phyloP scores from a whole-genome alignment of 2,113 vertebrate genomes.

The Psephotus haematonotus region DNA sequence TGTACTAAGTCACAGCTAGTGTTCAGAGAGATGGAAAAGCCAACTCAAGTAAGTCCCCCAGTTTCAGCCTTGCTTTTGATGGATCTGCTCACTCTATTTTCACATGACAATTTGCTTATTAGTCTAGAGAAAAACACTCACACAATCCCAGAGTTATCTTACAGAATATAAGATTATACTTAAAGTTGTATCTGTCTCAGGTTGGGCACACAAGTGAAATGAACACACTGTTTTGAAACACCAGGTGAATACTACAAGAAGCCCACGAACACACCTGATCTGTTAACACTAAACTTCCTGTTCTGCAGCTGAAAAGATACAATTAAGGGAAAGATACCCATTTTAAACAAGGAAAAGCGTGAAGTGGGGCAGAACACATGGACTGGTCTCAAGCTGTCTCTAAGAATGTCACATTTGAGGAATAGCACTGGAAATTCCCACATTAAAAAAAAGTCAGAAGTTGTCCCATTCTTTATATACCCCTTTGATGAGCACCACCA shows the following conservation, averaged over 20 bases:
- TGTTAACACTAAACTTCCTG: neutral
- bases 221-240: neutral
- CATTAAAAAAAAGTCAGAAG: neutral
- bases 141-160: neutral
- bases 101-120: neutral
- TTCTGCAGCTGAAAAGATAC: neutral
- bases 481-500: neutral
- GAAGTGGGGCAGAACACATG: neutral
- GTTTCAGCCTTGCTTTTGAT: neutral
- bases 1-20: neutral
- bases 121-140: neutral
- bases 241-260: neutral
- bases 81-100: neutral
- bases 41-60: neutral
- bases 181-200: neutral
- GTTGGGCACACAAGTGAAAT: neutral
- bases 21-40: neutral
- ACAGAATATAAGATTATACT: neutral
- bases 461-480: neutral
- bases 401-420: neutral
- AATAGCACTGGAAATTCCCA: neutral
- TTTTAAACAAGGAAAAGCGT: neutral
- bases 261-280: neutral
- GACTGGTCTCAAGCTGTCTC: neutral
- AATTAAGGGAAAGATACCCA: neutral